phyloP scores from a whole-genome alignment of 2,888 invertebrate genomes.

The Drosophila imparisetae region DNA sequence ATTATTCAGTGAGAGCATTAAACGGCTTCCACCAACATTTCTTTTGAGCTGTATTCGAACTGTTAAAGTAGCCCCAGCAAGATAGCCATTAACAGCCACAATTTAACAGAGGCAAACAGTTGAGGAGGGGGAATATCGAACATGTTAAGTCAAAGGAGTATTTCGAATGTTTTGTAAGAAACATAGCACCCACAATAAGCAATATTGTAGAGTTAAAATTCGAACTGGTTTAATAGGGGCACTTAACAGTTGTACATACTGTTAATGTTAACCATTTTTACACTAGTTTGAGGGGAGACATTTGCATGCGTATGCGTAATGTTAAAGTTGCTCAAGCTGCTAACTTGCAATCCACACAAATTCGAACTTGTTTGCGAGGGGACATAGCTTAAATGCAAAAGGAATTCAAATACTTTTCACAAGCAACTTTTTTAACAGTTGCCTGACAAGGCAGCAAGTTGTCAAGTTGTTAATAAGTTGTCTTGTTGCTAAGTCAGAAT shows the following conservation, averaged over 20 bases:
- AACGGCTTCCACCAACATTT: constrained; percentile 17
- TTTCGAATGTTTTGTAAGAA: background rate
- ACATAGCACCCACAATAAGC: background rate
- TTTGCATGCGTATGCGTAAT: background rate
- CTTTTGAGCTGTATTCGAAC: background rate
- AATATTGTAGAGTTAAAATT: background rate
- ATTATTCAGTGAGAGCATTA: constrained; percentile 1
- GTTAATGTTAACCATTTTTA: background rate
- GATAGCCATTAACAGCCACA: background rate
- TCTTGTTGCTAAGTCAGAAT: rapidly evolving
- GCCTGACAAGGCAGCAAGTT: no score
- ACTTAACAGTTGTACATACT: background rate
- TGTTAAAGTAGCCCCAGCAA: background rate
- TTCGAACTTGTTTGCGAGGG: background rate
- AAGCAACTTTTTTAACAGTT: background rate
- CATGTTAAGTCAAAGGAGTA: background rate
- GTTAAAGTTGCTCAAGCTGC: background rate
- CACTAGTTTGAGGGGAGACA: background rate
- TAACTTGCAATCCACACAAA: background rate
- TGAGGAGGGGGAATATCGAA: background rate
- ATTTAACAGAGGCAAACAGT: background rate
- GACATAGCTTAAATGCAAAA: background rate
- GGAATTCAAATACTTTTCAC: background rate
- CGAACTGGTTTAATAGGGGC: background rate
- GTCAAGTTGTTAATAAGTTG: no score